Evolutionary conservation across 1,140 invertebrate species (phyloP).

Genomic region (Drosophila auraria): DNA sequence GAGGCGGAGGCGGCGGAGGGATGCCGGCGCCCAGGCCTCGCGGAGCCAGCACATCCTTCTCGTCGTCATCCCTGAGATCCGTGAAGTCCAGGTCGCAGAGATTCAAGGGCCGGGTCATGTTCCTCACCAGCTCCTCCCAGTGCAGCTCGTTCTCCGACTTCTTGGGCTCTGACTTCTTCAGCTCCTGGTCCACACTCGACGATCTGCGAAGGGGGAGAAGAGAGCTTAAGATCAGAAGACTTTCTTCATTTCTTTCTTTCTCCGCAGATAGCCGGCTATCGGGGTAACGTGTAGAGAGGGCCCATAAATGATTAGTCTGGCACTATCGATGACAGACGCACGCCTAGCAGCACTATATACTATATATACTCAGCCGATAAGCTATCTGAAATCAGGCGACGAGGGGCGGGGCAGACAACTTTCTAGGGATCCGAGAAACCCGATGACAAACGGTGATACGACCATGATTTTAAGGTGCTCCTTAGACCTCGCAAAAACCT

Average conservation of each 20-base stretch:
- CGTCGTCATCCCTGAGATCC: conserved; percentile 94
- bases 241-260: conserved; percentile 18
- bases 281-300: not conserved
- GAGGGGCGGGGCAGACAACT: conserved; percentile 16
- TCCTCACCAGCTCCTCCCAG: conserved; percentile 96
- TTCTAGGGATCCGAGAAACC: conserved; percentile 31
- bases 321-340: conserved; percentile 23
- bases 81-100: conserved; percentile 99
- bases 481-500: conserved; percentile 7
- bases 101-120: conserved; percentile 92
- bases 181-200: conserved; percentile 87
- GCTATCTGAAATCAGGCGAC: conserved; percentile 3
- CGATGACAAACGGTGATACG: conserved; percentile 32
- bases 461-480: conserved; percentile 10
- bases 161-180: conserved; percentile 87
- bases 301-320: conserved; percentile 22
- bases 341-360: conserved; percentile 38
- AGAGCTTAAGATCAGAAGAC: conserved; percentile 11
- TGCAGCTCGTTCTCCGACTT: conserved; percentile 97
- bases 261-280: conserved; percentile 19
- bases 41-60: conserved; percentile 88
- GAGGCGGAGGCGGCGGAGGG: conserved; percentile 90
- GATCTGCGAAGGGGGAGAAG: conserved; percentile 50
- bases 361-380: conserved; percentile 7
- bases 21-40: conserved; percentile 87